Conservation (phyloP, 1,140 invertebrate species). For the Drosophila equinoxialis region DNA sequence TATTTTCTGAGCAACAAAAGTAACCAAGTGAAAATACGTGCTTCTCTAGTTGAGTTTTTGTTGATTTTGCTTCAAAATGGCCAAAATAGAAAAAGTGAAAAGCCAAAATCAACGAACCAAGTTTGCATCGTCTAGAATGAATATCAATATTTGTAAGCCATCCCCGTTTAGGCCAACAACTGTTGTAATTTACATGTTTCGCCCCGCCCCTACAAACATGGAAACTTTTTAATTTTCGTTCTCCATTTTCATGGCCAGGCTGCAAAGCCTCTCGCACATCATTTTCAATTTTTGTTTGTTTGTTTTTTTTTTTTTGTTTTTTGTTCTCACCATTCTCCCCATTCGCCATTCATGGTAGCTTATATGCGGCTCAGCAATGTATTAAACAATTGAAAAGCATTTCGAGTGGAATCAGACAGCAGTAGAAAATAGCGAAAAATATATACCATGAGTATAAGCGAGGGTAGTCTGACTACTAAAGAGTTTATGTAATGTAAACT, state of each 20-base stretch:
- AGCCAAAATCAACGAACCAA: slow-evolving; percentile 14
- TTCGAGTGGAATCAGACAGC: slow-evolving; percentile 48
- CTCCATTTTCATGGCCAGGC: slow-evolving; percentile 70
- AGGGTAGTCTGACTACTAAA: background rate
- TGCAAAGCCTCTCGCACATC: slow-evolving; percentile 47
- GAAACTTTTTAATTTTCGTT: slow-evolving; percentile 78
- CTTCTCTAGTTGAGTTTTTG: background rate
- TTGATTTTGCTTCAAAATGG: slow-evolving; percentile 2
- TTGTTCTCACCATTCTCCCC: slow-evolving; percentile 39
- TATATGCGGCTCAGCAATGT: slow-evolving; percentile 71
- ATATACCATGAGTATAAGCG: background rate
- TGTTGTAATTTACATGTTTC: slow-evolving; percentile 67
- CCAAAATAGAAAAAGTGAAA: slow-evolving; percentile 19
- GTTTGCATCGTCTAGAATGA: slow-evolving; percentile 25
- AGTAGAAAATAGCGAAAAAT: slow-evolving; percentile 24
- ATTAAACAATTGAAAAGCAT: slow-evolving; percentile 80
- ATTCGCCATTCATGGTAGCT: slow-evolving; percentile 55
- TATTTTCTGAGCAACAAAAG: slow-evolving; percentile 43
- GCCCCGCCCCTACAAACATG: slow-evolving; percentile 35
- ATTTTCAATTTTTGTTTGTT: slow-evolving; percentile 57
- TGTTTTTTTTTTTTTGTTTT: slow-evolving; percentile 41
- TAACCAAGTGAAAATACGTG: background rate
- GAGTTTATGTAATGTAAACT: no score
- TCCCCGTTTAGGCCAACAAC: slow-evolving; percentile 54
- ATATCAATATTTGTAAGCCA: slow-evolving; percentile 73